A percentile compares a stretch with the other conserved stretches of the same genome.
These are phyloP conservation scores for Macropis europaea DNA, from an alignment of 2,888 invertebrate species.

Conservation along the genomic window DNA sequence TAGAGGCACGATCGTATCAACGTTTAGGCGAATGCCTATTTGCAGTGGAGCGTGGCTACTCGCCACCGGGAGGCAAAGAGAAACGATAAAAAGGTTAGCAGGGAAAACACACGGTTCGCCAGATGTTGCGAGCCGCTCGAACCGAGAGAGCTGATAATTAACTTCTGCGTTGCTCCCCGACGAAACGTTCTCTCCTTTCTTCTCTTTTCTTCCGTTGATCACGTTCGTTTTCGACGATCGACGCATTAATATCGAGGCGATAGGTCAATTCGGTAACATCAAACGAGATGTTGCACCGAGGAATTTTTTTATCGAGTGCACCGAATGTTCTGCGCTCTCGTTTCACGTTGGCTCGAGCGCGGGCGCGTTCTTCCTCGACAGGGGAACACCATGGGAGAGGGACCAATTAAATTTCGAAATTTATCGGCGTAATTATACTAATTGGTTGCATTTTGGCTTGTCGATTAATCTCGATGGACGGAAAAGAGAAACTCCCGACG, in stretches of 20 bases:
- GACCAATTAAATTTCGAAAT: conserved; percentile 68
- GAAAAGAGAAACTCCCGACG: too few relatives aligned
- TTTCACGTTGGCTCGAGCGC: conserved; percentile 1
- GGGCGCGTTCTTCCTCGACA: neutral
- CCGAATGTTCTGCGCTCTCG: neutral
- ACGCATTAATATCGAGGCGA: conserved; percentile 17
- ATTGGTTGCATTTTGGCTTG: conserved; percentile 65
- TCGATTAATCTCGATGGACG: conserved; percentile 56
- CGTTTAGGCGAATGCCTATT: conserved; percentile 52
- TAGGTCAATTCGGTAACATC: conserved; percentile 28
- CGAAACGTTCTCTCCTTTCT: conserved; percentile 3
- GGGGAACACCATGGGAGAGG: neutral
- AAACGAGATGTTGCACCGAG: conserved; percentile 3
- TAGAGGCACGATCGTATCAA: conserved; percentile 33
- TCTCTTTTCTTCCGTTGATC: neutral
- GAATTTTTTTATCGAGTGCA: conserved; percentile 6
- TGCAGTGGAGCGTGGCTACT: conserved; percentile 40
- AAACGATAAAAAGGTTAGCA: conserved; percentile 34
- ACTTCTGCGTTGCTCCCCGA: conserved; percentile 21
- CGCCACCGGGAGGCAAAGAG: conserved; percentile 10
- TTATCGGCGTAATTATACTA: conserved; percentile 67
- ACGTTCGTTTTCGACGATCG: conserved; percentile 15
- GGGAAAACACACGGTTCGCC: conserved; percentile 32
- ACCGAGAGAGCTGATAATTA: conserved; percentile 34
- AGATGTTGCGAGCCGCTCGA: conserved; percentile 39